Conservation (phyloP, 2,797 vertebrate species). For the Benthosema pterotum region DNA sequence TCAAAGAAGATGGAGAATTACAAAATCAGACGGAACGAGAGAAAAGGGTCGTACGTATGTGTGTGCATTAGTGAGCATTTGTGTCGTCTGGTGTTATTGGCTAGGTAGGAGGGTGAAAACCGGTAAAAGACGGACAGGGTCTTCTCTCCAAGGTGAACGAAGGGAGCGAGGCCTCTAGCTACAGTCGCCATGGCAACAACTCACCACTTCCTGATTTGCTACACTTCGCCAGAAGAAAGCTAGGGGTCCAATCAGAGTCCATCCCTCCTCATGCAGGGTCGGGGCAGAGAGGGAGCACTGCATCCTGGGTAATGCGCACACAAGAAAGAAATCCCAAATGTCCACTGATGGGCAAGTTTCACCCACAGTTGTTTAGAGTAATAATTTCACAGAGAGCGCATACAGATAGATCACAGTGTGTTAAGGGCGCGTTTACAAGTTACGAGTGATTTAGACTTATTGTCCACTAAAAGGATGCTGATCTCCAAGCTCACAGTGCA, state of each 20-base stretch:
- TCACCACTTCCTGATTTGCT: constrained; percentile 32
- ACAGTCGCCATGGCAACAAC: constrained; percentile 48
- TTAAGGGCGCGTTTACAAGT: constrained; percentile 31
- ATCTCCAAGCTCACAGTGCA: too few species aligned
- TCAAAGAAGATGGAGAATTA: constrained; percentile 61
- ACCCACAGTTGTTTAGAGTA: constrained; percentile 26
- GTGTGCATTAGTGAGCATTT: constrained; percentile 28
- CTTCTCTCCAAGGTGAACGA: constrained; percentile 30
- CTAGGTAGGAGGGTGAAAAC: constrained; percentile 21
- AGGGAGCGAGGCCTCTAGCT: constrained; percentile 35
- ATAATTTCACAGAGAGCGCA: constrained; percentile 35
- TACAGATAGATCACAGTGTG: constrained; percentile 63
- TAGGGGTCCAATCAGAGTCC: constrained; percentile 26
- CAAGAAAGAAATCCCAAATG: constrained; percentile 5
- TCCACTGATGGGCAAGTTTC: constrained; percentile 23
- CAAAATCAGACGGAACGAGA: constrained; percentile 35
- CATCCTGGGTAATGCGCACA: neutral
- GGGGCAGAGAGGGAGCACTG: constrained; percentile 20
- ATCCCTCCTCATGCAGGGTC: constrained; percentile 13
- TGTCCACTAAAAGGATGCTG: too few species aligned
- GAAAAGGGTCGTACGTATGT: constrained; percentile 10
- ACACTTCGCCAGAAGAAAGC: constrained; percentile 24
- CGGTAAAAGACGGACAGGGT: constrained; percentile 25
- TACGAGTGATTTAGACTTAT: neutral
- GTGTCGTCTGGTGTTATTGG: constrained; percentile 2